phyloP scores from a whole-genome alignment of 2,888 invertebrate genomes.

The Cyaniris semiargus region DNA sequence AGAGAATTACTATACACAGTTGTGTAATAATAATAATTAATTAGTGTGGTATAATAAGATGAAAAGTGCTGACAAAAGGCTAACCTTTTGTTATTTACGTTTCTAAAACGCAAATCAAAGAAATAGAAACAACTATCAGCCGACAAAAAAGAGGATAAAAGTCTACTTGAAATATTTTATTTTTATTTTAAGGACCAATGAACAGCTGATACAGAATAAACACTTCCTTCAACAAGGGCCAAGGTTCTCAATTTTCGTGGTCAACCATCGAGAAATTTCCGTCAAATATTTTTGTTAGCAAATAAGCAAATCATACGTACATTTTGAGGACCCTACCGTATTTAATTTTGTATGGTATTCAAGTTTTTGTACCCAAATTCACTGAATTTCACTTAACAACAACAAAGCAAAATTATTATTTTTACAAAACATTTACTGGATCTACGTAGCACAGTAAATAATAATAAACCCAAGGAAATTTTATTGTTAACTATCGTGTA shows the following conservation, averaged over 20 bases:
- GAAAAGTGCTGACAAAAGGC: no score
- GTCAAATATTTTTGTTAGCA: constrained; percentile 54
- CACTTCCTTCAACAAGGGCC: not conserved
- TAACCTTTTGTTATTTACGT: no score
- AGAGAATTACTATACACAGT: no score
- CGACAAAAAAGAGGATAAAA: no score
- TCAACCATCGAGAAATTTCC: constrained; percentile 44
- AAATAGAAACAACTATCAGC: no score
- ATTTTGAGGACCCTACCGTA: constrained; percentile 43
- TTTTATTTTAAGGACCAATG: not conserved
- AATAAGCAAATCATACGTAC: constrained; percentile 51
- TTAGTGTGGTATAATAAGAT: no score
- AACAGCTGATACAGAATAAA: not conserved
- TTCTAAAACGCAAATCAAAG: no score
- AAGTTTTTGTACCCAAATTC: constrained; percentile 38
- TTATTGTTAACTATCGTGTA: no score
- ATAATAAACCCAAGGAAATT: no score
- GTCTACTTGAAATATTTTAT: no score
- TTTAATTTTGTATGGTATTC: constrained; percentile 43
- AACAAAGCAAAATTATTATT: not conserved
- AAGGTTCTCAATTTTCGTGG: constrained; percentile 44
- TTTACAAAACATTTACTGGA: not conserved
- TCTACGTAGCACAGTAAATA: no score
- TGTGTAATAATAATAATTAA: no score
- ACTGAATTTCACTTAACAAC: constrained; percentile 33